Conservation (phyloP, 2,113 vertebrate genomes). For the Microcebus ravelobensis region DNA sequence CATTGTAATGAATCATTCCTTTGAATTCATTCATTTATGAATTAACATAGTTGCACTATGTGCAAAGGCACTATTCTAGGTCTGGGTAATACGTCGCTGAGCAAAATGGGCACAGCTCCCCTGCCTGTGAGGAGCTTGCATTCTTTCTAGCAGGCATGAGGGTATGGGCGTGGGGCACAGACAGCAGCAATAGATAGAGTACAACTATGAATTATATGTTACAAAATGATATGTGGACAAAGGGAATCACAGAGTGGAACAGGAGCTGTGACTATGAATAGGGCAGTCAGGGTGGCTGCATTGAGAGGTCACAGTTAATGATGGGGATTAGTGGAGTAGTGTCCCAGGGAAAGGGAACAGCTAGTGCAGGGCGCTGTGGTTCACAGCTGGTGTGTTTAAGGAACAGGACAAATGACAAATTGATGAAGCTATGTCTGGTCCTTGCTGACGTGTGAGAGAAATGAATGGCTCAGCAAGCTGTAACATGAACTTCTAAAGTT, state of each 20-base stretch:
- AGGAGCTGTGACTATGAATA: not conserved
- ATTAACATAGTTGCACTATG: not conserved
- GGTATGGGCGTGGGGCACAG: not conserved
- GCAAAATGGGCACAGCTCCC: not conserved
- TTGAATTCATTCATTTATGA: slow-evolving; percentile 12
- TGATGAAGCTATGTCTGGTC: not conserved
- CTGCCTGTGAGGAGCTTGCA: not conserved
- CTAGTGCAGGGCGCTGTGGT: not conserved
- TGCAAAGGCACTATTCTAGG: not conserved
- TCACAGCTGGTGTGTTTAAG: not conserved
- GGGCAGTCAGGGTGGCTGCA: not conserved
- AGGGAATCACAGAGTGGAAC: not conserved
- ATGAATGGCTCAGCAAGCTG: not conserved
- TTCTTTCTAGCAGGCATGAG: not conserved
- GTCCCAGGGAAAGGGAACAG: not conserved
- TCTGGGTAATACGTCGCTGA: not conserved
- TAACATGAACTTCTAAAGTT: not conserved
- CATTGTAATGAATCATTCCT: not conserved
- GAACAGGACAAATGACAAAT: not conserved
- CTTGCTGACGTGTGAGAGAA: not conserved
- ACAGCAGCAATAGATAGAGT: not conserved
- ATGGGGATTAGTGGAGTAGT: not conserved
- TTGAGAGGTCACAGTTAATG: not conserved
- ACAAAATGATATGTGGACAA: not conserved
- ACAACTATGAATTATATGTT: not conserved